phyloP scores from a whole-genome alignment of 2,888 invertebrate genomes.

The Scaptomyza flava region DNA sequence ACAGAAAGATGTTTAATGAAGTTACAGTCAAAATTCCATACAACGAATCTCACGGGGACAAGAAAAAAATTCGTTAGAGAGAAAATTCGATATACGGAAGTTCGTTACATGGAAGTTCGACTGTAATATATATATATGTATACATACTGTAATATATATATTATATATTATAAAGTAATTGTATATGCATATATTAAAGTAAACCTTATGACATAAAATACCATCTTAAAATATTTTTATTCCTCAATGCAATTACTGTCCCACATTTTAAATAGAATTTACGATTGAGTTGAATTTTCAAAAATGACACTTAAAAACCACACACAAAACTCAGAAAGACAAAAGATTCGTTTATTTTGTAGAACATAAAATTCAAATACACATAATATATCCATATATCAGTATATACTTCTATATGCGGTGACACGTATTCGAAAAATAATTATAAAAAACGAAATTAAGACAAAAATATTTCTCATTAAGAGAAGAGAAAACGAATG shows the following conservation, averaged over 20 bases:
- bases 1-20: too few relatives aligned
- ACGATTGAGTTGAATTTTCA: conserved; percentile 1
- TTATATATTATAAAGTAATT: too few relatives aligned
- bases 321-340: not conserved
- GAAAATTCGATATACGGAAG: too few relatives aligned
- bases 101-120: too few relatives aligned
- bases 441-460: conserved; percentile 11
- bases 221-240: not conserved
- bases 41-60: too few relatives aligned
- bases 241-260: not conserved
- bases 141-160: too few relatives aligned
- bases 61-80: too few relatives aligned
- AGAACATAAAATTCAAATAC: conserved; percentile 4
- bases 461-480: conserved; percentile 19
- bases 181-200: too few relatives aligned
- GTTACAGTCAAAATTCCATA: too few relatives aligned
- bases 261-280: conserved; percentile 3
- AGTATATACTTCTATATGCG: not conserved
- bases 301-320: conserved; percentile 10
- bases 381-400: not conserved
- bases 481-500: conserved; percentile 20
- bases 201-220: too few relatives aligned
- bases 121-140: too few relatives aligned
- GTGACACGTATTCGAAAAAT: conserved; percentile 9
- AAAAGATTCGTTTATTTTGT: not conserved